Conservation (phyloP, 2,797 vertebrate species). For the Urophycis tenuis region DNA sequence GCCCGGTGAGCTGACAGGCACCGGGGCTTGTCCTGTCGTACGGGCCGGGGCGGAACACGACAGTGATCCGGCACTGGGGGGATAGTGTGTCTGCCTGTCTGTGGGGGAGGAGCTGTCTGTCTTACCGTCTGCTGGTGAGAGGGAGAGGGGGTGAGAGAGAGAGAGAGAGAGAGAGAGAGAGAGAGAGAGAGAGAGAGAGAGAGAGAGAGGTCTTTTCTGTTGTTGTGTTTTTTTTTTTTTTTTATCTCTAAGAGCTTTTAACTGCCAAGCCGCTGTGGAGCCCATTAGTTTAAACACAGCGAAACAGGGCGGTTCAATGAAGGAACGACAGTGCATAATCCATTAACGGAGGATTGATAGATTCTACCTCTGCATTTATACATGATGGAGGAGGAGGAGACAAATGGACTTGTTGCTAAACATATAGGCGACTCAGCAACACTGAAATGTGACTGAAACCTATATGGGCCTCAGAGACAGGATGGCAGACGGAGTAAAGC, state of each 20-base stretch:
- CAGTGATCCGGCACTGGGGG: constrained; percentile 18
- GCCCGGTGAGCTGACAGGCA: not conserved
- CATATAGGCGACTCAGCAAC: not conserved
- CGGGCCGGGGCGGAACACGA: constrained; percentile 1
- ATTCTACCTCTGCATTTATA: not conserved
- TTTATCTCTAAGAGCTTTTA: constrained; percentile 52
- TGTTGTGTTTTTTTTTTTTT: too few relatives aligned
- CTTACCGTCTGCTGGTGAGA: not conserved
- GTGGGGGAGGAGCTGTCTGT: constrained; percentile 1
- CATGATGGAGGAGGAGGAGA: not conserved
- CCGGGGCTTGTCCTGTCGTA: not conserved
- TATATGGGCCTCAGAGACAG: not conserved
- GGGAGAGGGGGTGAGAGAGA: too few relatives aligned
- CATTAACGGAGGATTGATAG: not conserved
- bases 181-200: not conserved
- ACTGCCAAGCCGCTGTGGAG: constrained; percentile 36
- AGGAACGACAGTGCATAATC: not conserved
- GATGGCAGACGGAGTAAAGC: not conserved
- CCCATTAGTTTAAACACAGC: constrained; percentile 13
- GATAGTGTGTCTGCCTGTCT: constrained; percentile 22
- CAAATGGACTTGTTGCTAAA: not conserved
- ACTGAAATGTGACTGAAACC: not conserved
- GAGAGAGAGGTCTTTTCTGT: constrained; percentile 5
- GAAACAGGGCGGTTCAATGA: not conserved
- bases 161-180: too few relatives aligned